Base-by-base conservation (phyloP, 2,797 vertebrate genomes). In the Naso thynnoides region DNA sequence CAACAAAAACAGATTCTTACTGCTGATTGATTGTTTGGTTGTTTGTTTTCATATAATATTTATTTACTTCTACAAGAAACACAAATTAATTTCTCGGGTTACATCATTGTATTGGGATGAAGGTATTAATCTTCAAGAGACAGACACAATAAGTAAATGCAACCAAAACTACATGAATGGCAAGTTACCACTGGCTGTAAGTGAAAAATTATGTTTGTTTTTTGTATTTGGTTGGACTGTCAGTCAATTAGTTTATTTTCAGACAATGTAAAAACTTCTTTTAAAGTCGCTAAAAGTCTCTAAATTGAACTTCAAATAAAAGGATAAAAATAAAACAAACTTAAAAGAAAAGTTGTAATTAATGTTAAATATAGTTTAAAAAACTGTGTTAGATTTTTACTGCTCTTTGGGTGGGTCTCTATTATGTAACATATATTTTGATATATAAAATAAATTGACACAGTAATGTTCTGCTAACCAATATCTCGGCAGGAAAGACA, bases 281-380 rank as follows among this genome's bases (percentile, higher is more conserved):
- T 6, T 5, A 23, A 6, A 31, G 23, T 29, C 41, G 41, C 3
- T 45, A 0, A 44, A 41, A 73, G 33, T 53, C 45, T 59, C 29
- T 70, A 73, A 79, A 73, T 47, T 31, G 24, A 56, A 27, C 6
- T 53, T 57, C 16, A 33, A 24, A 56, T 47, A 24, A 69, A 73
- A 58, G 8, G 21, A 55, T 55, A 13, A 18, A 57, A 23, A 33
- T 3, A 55, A 63, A 70, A 31, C 26, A 26, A 4, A n/a, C n/a
- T n/a, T 41, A 23, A 24, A 41, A 42, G 16, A 42, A 9, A 73
- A n/a, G n/a, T 33, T 54, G 9, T 19, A n/a, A 36, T 73, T 53
- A 82, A 81, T 70, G 19, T 45, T 71, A 42, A 63, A 53, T 27
- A 39, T 0, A 68, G 49, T 26, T 45, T 50, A 27, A 52, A 66